phyloP scores from a whole-genome alignment of 2,797 vertebrate species.

The Myotis findleyi region DNA sequence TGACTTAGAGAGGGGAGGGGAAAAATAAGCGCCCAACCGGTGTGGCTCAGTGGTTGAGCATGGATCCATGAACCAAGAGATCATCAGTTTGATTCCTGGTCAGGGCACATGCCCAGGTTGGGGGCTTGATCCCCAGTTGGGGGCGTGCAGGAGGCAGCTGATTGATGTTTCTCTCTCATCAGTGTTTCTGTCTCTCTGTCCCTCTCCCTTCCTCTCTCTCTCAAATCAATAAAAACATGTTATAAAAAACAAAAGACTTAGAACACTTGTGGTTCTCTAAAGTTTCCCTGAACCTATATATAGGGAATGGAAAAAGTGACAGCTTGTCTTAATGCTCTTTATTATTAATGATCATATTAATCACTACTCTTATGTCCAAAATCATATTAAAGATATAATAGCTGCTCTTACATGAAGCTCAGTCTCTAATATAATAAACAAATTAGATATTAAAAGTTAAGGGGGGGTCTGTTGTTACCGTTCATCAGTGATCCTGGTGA shows the following conservation, averaged over 20 bases:
- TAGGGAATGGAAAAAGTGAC: neutral
- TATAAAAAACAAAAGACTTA: neutral
- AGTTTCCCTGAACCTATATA: neutral
- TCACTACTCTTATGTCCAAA: neutral
- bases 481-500: neutral
- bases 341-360: neutral
- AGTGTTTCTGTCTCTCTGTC: too few species aligned
- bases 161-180: too few species aligned
- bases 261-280: neutral
- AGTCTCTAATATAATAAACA: conserved; percentile 4
- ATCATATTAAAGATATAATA: neutral
- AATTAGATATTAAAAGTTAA: neutral
- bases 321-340: neutral
- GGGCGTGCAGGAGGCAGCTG: too few species aligned
- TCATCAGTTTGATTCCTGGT: too few species aligned
- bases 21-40: too few species aligned
- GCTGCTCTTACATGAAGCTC: neutral
- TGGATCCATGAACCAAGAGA: too few species aligned
- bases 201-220: too few species aligned
- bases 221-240: too few species aligned
- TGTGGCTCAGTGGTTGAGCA: too few species aligned
- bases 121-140: too few species aligned
- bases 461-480: neutral
- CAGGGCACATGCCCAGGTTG: too few species aligned
- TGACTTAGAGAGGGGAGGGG: neutral